Evolutionary conservation across 2,113 vertebrate species (phyloP).

Genomic region (Pollimyrus isidori): DNA sequence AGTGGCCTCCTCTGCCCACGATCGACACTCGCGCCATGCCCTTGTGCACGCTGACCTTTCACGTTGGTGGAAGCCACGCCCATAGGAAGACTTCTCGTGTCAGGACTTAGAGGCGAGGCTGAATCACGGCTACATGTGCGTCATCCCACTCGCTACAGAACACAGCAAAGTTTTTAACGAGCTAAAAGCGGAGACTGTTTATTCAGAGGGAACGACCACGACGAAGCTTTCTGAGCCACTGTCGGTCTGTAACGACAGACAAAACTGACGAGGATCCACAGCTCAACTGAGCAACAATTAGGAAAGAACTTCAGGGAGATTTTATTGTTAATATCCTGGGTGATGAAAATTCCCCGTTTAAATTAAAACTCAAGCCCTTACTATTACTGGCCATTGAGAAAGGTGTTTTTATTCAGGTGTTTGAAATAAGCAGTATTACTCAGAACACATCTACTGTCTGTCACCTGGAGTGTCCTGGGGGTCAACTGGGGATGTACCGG

Average conservation of each 20-base stretch:
- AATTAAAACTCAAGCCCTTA: background rate
- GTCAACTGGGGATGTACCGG: background rate
- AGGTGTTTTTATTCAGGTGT: background rate
- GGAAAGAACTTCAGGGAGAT: background rate
- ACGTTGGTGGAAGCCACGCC: constrained; percentile 34
- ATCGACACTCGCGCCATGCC: constrained; percentile 21
- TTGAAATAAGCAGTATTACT: background rate
- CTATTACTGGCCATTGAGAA: background rate
- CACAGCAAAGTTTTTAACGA: background rate
- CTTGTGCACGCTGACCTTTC: constrained; percentile 46
- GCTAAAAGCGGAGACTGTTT: background rate
- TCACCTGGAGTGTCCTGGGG: background rate
- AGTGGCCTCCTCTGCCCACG: background rate
- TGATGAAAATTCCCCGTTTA: background rate
- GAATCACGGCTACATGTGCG: background rate
- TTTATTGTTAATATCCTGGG: background rate
- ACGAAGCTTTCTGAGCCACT: background rate
- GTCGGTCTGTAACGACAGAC: background rate
- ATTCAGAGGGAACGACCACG: background rate
- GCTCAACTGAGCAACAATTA: background rate
- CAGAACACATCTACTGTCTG: background rate
- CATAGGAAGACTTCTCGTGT: constrained; percentile 14
- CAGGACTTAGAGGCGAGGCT: background rate
- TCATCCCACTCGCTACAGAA: background rate
- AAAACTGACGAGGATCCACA: background rate